Base-by-base conservation (phyloP, 2,113 vertebrate genomes). In the Peromyscus leucopus region DNA sequence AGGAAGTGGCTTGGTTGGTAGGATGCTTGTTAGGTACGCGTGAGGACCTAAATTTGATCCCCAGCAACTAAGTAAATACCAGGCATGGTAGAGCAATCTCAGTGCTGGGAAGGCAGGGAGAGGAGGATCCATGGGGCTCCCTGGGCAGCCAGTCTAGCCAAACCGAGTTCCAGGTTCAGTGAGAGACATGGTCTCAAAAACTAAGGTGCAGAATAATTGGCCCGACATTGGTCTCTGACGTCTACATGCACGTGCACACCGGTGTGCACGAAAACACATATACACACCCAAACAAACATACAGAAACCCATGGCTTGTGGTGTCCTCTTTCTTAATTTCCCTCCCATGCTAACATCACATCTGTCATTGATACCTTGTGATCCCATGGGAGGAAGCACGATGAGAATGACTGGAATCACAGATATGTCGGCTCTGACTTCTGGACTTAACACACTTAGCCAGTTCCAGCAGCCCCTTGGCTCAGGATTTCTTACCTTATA, bases 401-500 rank as follows among this genome's bases (percentile, higher is more conserved):
- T 2, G 12, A 55, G 71, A 55, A 89, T 48, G 71, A 36, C 65
- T 61, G 57, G 46, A 89, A 91, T 96, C 28, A 59, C 75, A 80
- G 82, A 78, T 48, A 88, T 83, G n/a, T 7, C 74, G 78, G 76
- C 28, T 91, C 42, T 82, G 78, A 93, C 26, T 48, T 78, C 31
- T 6, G 0, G 36, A 51, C 42, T 42, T 42, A 42, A 95, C 65
- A 26, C 39, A 65, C 39, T 57, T 57, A 96, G 42, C 48, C 17
- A 63, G 59, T 26, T 61, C 46, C 39, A 92, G 69, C 17, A 59
- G 76, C 36, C 55, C 59, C 33, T 63, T 84, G 63, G 61, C 55
- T 84, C n/a, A 39, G 61, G 67, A 96, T 59, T 94, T 88, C 55
- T 78, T 79, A 36, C 72, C 88, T 82, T 16, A 22, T 80, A 31